A percentile compares a stretch with the other conserved stretches of the same genome.
phyloP scores from a whole-genome alignment of 2,888 invertebrate species.

The Phragmatobia fuliginosa region DNA sequence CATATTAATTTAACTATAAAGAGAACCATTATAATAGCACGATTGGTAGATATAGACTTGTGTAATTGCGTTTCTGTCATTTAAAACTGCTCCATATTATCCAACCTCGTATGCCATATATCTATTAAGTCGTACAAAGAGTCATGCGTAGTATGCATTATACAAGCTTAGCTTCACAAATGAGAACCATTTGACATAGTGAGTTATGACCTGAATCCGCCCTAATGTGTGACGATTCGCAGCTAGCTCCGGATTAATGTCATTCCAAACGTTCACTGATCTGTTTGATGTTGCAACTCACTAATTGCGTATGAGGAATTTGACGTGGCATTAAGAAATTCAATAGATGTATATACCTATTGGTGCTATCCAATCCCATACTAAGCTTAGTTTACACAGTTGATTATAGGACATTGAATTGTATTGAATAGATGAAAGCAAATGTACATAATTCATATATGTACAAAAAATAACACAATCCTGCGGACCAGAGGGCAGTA shows the following conservation, averaged over 20 bases:
- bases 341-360: not conserved
- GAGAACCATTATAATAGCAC: not conserved
- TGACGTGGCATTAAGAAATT: not conserved
- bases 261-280: not conserved
- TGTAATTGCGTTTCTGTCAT: not conserved
- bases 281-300: not conserved
- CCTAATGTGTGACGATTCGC: not conserved
- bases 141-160: constrained; percentile 8
- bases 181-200: constrained; percentile 9
- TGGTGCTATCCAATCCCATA: not conserved
- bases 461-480: too few relatives aligned
- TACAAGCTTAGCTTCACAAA: constrained; percentile 5
- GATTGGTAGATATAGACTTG: not conserved
- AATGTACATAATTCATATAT: not conserved
- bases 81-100: not conserved
- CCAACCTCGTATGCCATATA: not conserved
- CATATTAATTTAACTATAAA: too few relatives aligned
- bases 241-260: not conserved
- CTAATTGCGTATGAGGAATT: not conserved
- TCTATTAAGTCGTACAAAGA: not conserved
- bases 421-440: not conserved
- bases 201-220: constrained; percentile 10
- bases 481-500: too few relatives aligned
- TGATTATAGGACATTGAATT: not conserved
- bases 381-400: not conserved